Base-by-base conservation (phyloP, 2,888 invertebrate species). In the Drosophila nr. perissopoda region DNA sequence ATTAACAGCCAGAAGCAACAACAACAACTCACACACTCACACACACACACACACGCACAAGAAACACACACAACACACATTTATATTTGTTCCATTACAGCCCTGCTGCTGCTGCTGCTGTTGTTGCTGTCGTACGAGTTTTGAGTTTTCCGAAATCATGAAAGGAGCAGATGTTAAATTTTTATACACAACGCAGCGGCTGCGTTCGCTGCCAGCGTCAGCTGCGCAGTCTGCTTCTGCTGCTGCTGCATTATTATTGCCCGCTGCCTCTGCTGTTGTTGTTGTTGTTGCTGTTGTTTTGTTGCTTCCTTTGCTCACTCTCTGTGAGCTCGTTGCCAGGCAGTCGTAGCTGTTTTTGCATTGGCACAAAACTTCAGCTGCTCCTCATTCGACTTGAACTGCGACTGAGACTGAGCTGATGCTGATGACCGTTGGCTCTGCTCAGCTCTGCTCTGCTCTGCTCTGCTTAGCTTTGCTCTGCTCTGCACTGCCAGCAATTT, bases 151-250 rank as follows among this genome's bases (percentile, higher is more conserved):
- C 92, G 85, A 92, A 92, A 92, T 92, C 91, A 91, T 92, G 86
- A 92, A 92, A 92, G 91, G 91, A 92, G 92, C 92, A 92, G 92
- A 92, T 92, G 92, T 92, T 92, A 89, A 86, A 81, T 91, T 92
- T 92, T 90, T 90, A 83, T 90, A 86, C 90, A 85, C 90, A 85
- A 69, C 69, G 61, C 70, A 77, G 63, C 67, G 62, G 64, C 72
- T 62, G 72, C 82, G 48, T 60, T 63, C 56, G 70, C 59, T 49
- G 65, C 33, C 70, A 21, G 64, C 77, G 72, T 59, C 59, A 70
- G 46, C 61, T 59, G 69, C 71, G 79, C 42, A 54, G 69, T 46
- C 61, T 48, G 66, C 63, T 56, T 63, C 56, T 34, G 36, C 53
- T 62, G 65, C 71, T 71, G 69, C 70, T 81, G 83, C 76, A 74